These are phyloP conservation scores for Apotomis capreana DNA, from an alignment of 2,888 invertebrate species.

Conservation along the genomic window DNA sequence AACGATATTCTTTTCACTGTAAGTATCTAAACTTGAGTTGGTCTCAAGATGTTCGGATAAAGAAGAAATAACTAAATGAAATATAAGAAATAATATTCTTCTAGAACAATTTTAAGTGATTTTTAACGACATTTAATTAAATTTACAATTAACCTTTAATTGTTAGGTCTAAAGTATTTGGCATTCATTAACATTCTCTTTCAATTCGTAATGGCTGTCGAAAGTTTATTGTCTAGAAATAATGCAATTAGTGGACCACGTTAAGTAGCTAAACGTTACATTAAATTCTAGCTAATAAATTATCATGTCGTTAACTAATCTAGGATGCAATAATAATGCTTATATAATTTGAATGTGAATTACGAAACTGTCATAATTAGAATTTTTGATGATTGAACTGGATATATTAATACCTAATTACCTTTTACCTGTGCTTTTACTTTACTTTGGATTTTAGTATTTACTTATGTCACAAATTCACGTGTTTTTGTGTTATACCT, in stretches of 20 bases:
- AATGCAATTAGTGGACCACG: constrained; percentile 27
- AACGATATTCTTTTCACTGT: too few relatives aligned
- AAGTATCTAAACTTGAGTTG: too few relatives aligned
- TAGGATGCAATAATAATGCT: neutral
- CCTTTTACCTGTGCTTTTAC: too few relatives aligned
- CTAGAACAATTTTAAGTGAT: too few relatives aligned
- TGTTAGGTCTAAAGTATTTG: constrained; percentile 17
- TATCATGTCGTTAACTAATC: neutral
- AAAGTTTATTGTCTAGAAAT: constrained; percentile 33
- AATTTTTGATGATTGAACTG: neutral
- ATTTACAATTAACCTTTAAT: neutral
- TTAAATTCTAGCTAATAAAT: constrained; percentile 10
- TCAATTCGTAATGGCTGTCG: constrained; percentile 19
- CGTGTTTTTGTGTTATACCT: too few relatives aligned
- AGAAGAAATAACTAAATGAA: too few relatives aligned
- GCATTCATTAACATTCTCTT: constrained; percentile 35
- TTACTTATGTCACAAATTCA: too few relatives aligned
- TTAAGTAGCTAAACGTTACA: constrained; percentile 9
- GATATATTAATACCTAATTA: too few relatives aligned
- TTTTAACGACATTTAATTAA: too few relatives aligned
- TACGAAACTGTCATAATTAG: neutral
- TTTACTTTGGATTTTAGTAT: too few relatives aligned
- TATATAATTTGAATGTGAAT: neutral
- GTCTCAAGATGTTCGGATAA: too few relatives aligned
- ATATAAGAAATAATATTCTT: too few relatives aligned